Evolutionary conservation across 2,113 vertebrate genomes (phyloP).

Genomic region (Furnarius figulus): DNA sequence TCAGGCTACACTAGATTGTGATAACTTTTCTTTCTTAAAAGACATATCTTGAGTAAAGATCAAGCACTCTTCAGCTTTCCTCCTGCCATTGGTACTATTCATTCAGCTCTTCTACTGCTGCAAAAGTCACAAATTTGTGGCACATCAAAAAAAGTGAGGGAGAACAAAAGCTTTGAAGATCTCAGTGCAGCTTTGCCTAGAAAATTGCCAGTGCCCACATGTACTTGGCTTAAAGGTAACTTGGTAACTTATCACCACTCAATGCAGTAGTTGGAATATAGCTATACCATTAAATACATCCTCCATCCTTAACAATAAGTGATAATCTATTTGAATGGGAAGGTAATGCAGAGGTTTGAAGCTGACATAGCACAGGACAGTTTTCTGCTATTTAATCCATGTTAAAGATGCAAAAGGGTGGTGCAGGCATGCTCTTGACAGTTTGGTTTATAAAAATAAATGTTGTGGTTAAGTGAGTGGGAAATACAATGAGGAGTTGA

Average conservation of each 20-base stretch:
- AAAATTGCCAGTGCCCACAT: neutral
- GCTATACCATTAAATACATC: neutral
- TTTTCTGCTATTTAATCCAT: neutral
- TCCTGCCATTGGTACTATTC: neutral
- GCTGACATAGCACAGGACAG: neutral
- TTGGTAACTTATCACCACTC: neutral
- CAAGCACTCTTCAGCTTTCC: neutral
- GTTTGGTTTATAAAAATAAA: conserved; percentile 7
- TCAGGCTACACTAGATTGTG: neutral
- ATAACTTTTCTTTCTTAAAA: neutral
- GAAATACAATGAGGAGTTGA: conserved; percentile 12
- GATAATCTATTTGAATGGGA: neutral
- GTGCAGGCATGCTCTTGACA: neutral
- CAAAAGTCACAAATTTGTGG: neutral
- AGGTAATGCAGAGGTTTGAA: neutral
- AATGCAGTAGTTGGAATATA: neutral
- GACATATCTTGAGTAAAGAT: neutral
- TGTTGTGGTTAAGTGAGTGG: neutral
- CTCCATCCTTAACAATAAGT: neutral
- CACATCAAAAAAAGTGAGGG: neutral
- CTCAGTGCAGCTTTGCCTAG: neutral
- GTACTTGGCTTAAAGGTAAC: neutral
- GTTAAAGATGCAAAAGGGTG: conserved; percentile 15
- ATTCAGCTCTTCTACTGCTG: neutral
- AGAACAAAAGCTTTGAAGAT: neutral